Base-by-base conservation (phyloP, 1,140 invertebrate genomes). In the Adoxophyes honmai region DNA sequence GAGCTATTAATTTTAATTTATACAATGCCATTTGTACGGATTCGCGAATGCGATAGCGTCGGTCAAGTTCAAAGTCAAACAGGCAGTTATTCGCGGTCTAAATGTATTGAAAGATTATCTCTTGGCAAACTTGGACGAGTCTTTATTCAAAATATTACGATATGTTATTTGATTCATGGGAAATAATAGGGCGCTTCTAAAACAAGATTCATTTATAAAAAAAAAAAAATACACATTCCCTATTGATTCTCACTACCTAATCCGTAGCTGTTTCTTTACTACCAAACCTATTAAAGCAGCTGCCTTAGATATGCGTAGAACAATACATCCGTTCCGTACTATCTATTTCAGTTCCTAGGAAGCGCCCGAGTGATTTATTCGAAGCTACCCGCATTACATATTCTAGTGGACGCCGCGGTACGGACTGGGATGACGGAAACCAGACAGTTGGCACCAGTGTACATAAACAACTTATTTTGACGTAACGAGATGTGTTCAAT, bases 341-440 rank as follows among this genome's bases (percentile, higher is more conserved):
- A n/a, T 48, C 42, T 48, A 48, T 48, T 48, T 48, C 9, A 48
- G 42, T 33, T 48, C 21, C 42, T 48, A 48, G 42, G 18, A 48
- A 28, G 21, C 11, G 42, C 1, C 9, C 42, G 21, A 9, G 18
- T 28, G 42, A 48, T 48, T 48, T 48, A 48, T 28, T 18, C 15
- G 18, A 1, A 48, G 42, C n/a, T 2, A 28, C 11, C 18, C n/a
- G n/a, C 42, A 48, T 48, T 48, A 48, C 42, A 18, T 48, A 48
- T 48, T 48, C 42, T 48, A 33, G 42, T 21, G 42, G 42, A 33
- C 42, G 42, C n/a, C 21, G n/a, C 21, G 6, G 2, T 6, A 28
- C 21, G 14, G 16, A 21, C 1, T n/a, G 14, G 15, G 14, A 8
- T 39, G 38, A 39, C 4, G 38, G 14, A 13, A 39, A 13, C 8